Evolutionary conservation across 2,113 vertebrate genomes (phyloP), one percentile per base, ranked within the genome.

Genomic region (Bucco capensis): DNA sequence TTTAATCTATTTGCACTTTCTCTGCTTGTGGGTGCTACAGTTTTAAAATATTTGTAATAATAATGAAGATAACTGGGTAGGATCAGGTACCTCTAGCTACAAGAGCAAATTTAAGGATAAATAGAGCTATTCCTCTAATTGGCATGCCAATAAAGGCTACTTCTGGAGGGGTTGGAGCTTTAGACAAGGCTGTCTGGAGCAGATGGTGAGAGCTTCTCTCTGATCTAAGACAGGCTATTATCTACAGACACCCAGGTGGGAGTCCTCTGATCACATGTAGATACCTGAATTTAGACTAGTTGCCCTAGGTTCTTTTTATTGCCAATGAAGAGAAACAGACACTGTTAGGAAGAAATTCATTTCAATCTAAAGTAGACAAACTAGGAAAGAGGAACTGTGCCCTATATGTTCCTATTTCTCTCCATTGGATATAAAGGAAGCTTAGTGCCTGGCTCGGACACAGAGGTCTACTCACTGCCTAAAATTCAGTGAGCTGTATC

Each of bases 281-380:
- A 86, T 87, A 40, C 33, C 49, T 94, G 92, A 94, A 94, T 93
- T 90, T 93, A 92, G 94, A 92, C 84, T 75, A 89, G 80, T 90
- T 86, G 76, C 66, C 81, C 58, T 69, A 79, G 58, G 66, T 84
- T 92, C 80, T 87, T 93, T 90, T 86, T 57, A 79, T 89, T 95
- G 62, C 37, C 53, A 76, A 23, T 57, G 42, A 72, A 75, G 54
- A 82, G 89, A 82, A 79, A 89, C 56, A 83, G 61, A 47, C 31
- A 53, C 40, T 30, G 49, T 75, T 90, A 84, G 40, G 54, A 95
- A 90, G 53, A 88, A 79, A 93, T 78, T 69, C 82, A 86, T 90
- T 92, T 90, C 46, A 72, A 51, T 22, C 10, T 84, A 84, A 89
- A 65, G 23, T 79, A 61, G 77, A 65, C 84, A 89, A 94, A 95